phyloP scores from a whole-genome alignment of 2,113 vertebrate genomes.

The Aplodontia rufa region DNA sequence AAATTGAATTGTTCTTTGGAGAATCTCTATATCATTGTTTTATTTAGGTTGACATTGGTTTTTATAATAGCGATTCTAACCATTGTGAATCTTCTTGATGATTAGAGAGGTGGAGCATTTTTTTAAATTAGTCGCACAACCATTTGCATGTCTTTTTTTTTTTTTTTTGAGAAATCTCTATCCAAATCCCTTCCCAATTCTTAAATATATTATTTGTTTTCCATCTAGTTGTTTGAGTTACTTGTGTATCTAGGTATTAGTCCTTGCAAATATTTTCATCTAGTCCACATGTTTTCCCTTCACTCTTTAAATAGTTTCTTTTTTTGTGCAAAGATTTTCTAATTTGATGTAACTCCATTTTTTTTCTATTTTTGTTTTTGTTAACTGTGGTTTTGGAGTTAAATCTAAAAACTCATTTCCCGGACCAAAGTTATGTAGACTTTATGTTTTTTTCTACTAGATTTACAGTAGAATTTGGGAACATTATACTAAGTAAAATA shows the following conservation, averaged over 20 bases:
- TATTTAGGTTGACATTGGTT: background rate
- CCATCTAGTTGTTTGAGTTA: background rate
- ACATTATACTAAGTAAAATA: background rate
- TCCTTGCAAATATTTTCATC: background rate
- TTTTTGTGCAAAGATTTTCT: background rate
- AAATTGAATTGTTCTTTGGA: background rate
- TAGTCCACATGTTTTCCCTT: background rate
- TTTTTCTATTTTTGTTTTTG: background rate
- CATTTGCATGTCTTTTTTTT: background rate
- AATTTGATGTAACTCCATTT: background rate
- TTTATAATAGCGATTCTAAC: background rate
- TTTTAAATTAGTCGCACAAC: too few relatives aligned
- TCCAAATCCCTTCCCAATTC: background rate
- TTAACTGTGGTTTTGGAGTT: background rate
- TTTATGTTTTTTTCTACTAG: background rate
- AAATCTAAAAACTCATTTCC: background rate
- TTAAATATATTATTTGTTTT: background rate
- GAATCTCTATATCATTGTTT: background rate
- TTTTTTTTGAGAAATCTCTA: background rate
- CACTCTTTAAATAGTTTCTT: background rate
- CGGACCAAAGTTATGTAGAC: background rate
- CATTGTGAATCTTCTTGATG: background rate
- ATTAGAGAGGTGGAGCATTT: background rate
- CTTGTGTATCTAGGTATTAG: background rate
- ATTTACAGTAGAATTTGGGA: background rate